Percentiles rank a stretch among this genome's conserved stretches.
Conservation (phyloP, 1,140 invertebrate genomes). For the Diuraphis noxia region DNA sequence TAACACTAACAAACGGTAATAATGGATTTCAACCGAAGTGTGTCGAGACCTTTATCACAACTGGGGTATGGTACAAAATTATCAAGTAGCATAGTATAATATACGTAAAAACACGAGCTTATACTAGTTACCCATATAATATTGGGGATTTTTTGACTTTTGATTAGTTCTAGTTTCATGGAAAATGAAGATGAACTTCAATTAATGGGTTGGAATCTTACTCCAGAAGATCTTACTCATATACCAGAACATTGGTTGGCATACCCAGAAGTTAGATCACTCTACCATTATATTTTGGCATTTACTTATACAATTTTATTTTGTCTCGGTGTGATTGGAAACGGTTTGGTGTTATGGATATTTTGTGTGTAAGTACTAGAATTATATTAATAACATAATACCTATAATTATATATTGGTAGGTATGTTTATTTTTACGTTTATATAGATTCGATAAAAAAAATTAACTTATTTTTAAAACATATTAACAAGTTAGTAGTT, state of each 20-base stretch:
- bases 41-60: background rate
- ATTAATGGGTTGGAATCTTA: conserved; percentile 77
- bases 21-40: conserved; percentile 16
- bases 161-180: conserved; percentile 17
- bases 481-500: background rate
- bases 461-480: background rate
- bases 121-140: background rate
- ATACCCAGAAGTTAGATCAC: conserved; percentile 77
- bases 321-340: conserved; percentile 76
- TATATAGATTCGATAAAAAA: background rate
- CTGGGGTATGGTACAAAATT: conserved; percentile 2
- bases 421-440: too few relatives aligned
- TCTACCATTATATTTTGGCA: conserved; percentile 80
- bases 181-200: conserved; percentile 57
- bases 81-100: background rate
- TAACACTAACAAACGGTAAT: background rate
- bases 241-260: conserved; percentile 82
- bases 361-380: conserved; percentile 72
- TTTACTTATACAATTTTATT: conserved; percentile 80
- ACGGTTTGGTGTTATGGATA: conserved; percentile 87
- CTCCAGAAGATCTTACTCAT: conserved; percentile 72
- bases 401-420: background rate
- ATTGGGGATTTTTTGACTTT: background rate
- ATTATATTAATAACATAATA: background rate
- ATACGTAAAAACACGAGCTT: background rate